These are phyloP conservation scores for Orestias chungarensis DNA, from an alignment of 2,797 vertebrate species.

Conservation along the genomic window DNA sequence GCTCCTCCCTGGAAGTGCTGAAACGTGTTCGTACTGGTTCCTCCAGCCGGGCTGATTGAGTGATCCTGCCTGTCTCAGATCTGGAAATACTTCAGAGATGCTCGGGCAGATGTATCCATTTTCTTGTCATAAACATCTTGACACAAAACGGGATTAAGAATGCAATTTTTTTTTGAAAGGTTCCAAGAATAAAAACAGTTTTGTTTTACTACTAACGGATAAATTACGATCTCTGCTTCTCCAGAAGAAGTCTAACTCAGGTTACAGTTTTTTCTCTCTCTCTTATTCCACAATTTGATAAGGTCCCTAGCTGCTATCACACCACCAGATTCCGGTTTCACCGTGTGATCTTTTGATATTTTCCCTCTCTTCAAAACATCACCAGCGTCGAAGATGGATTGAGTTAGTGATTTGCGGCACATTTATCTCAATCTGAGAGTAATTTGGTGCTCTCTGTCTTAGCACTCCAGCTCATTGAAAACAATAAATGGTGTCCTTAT, in stretches of 20 bases:
- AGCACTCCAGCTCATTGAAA: conserved; percentile 77
- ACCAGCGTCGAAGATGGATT: conserved; percentile 65
- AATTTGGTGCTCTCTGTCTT: conserved; percentile 73
- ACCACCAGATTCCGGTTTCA: conserved; percentile 61
- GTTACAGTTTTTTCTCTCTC: conserved; percentile 41
- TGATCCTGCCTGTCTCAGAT: conserved; percentile 95
- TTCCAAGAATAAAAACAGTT: conserved; percentile 16
- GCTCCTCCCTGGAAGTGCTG: conserved; percentile 86
- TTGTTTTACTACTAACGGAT: conserved; percentile 28
- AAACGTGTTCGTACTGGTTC: conserved; percentile 87
- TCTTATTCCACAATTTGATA: conserved; percentile 57
- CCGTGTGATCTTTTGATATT: conserved; percentile 60
- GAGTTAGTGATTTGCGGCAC: conserved; percentile 73
- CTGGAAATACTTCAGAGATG: conserved; percentile 87
- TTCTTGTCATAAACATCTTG: conserved; percentile 8
- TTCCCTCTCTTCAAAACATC: conserved; percentile 65
- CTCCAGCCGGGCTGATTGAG: conserved; percentile 88
- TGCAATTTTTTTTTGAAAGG: conserved; percentile 20
- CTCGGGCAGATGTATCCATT: conserved; percentile 70
- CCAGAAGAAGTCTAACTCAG: conserved; percentile 49
- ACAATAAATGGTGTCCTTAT: conserved; percentile 82
- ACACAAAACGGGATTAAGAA: conserved; percentile 7
- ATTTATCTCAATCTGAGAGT: conserved; percentile 76
- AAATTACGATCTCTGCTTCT: conserved; percentile 35
- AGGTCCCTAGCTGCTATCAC: conserved; percentile 57